phyloP scores from a whole-genome alignment of 2,797 vertebrate genomes.

The Steatocranus sp. region DNA sequence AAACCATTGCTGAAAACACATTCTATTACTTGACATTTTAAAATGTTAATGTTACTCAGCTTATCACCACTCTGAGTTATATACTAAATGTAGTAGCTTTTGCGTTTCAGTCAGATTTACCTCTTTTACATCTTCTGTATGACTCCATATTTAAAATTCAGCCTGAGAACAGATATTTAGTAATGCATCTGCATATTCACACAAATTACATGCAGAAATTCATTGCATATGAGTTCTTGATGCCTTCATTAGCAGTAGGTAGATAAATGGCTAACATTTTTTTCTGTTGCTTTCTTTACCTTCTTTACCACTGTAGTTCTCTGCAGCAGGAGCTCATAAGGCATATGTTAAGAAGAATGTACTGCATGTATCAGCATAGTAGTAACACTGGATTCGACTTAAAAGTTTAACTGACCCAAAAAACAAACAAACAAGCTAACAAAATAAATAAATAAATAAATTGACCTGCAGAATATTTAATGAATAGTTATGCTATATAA shows the following conservation, averaged over 20 bases:
- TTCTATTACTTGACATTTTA: conserved; percentile 52
- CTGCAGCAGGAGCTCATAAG: conserved; percentile 50
- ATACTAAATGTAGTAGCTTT: not conserved
- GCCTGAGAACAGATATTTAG: conserved; percentile 38
- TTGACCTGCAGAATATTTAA: not conserved
- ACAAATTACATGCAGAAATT: conserved; percentile 1
- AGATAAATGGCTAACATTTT: not conserved
- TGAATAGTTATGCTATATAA: not conserved
- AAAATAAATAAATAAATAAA: not conserved
- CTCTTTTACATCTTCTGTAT: not conserved
- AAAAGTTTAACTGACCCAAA: not conserved
- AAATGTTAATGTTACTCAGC: conserved; percentile 40
- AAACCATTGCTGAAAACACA: conserved; percentile 22
- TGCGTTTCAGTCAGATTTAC: not conserved
- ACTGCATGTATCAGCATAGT: conserved; percentile 23
- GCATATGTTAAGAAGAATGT: conserved; percentile 37
- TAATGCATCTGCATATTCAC: conserved; percentile 33
- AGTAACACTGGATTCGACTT: not conserved
- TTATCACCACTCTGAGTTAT: not conserved
- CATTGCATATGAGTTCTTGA: conserved; percentile 34
- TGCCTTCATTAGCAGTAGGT: conserved; percentile 26
- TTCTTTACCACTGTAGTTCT: conserved; percentile 36
- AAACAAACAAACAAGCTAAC: not conserved
- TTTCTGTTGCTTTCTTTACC: conserved; percentile 26
- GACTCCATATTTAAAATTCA: conserved; percentile 27